These are phyloP conservation scores for Cyclophora punctaria DNA, from an alignment of 2,888 invertebrate genomes.

Conservation along the genomic window DNA sequence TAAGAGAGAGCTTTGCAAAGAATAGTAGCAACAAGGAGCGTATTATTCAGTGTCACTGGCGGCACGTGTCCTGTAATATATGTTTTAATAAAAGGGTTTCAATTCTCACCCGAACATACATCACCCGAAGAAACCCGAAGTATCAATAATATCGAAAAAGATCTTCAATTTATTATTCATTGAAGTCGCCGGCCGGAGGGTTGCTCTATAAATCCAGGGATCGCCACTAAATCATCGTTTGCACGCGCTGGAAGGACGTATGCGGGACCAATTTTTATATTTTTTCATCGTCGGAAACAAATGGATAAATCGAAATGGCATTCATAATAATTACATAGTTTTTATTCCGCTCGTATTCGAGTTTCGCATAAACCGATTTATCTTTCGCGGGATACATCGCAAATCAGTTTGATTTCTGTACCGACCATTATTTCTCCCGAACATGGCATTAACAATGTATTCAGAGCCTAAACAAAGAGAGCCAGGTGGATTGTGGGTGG, in stretches of 20 bases:
- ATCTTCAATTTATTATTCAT: constrained; percentile 71
- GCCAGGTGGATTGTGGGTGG: constrained; percentile 47
- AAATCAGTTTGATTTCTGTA: constrained; percentile 25
- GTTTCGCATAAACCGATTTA: constrained; percentile 10
- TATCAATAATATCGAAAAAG: constrained; percentile 69
- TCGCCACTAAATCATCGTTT: constrained; percentile 68
- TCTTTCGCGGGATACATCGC: constrained; percentile 14
- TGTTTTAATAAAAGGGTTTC: constrained; percentile 75
- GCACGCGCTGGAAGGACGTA: constrained; percentile 43
- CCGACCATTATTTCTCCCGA: constrained; percentile 25
- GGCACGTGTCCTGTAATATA: constrained; percentile 69
- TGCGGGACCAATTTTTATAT: constrained; percentile 47
- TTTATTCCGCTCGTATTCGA: constrained; percentile 11
- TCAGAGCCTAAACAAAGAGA: constrained; percentile 54
- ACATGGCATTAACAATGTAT: constrained; percentile 52
- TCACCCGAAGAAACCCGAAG: constrained; percentile 58
- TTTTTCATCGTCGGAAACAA: constrained; percentile 44
- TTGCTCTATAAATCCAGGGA: constrained; percentile 61
- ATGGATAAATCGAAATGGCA: constrained; percentile 38
- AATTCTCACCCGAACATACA: constrained; percentile 65
- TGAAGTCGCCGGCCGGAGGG: constrained; percentile 56
- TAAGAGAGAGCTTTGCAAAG: constrained; percentile 50
- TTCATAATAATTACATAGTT: constrained; percentile 29
- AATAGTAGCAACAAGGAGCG: constrained; percentile 64
- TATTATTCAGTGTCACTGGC: constrained; percentile 71